phyloP scores from a whole-genome alignment of 2,113 vertebrate species.

The western clawed frog (Xenopus tropicalis) region DNA sequence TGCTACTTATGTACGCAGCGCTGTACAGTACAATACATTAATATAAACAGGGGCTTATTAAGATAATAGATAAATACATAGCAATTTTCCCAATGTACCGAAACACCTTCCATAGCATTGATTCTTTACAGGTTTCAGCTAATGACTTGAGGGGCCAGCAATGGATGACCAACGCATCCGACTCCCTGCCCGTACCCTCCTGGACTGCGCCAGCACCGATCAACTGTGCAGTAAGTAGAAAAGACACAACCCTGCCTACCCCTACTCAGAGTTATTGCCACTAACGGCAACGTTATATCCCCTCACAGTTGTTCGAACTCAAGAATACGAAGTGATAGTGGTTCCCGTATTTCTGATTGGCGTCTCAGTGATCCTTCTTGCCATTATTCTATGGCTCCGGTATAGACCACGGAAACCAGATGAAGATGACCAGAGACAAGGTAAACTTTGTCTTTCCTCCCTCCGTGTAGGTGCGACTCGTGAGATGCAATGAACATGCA shows the following conservation, averaged over 20 bases:
- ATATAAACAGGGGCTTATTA: too few species aligned
- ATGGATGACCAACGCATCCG: neutral
- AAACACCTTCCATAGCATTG: neutral
- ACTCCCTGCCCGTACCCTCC: slow-evolving; percentile 47
- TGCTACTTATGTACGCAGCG: too few species aligned
- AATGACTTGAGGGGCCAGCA: neutral
- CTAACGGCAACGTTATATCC: neutral
- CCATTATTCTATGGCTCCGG: slow-evolving; percentile 68
- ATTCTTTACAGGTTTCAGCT: neutral
- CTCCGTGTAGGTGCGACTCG: too few species aligned
- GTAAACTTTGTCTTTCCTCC: neutral
- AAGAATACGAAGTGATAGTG: slow-evolving; percentile 65
- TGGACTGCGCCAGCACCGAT: slow-evolving; percentile 63
- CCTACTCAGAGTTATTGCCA: too few species aligned
- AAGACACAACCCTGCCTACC: too few species aligned
- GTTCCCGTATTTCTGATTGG: slow-evolving; percentile 63
- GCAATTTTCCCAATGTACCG: too few species aligned
- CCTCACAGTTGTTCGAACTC: slow-evolving; percentile 55
- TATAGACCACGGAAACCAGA: slow-evolving; percentile 52
- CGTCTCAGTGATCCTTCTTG: slow-evolving; percentile 57
- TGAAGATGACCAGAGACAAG: slow-evolving; percentile 11
- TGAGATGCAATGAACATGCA: too few species aligned
- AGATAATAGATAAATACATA: too few species aligned
- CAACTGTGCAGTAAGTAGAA: slow-evolving; percentile 62
- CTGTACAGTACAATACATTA: too few species aligned